phyloP scores from a whole-genome alignment of 2,888 invertebrate genomes.

The Cactoblastis cactorum region DNA sequence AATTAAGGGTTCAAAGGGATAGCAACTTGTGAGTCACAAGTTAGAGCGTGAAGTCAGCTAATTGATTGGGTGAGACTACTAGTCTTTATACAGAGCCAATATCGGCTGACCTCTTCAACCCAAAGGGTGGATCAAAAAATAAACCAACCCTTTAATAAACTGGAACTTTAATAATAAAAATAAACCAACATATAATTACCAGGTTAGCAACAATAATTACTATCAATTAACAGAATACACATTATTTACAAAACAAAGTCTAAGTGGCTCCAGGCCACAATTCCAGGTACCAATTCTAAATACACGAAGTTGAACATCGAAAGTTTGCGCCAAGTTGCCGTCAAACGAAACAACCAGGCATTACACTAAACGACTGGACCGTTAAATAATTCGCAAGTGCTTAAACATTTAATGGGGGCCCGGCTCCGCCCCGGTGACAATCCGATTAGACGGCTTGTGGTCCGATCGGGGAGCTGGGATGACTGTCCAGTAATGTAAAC shows the following conservation, averaged over 20 bases:
- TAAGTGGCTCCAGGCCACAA: neutral
- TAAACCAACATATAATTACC: no score
- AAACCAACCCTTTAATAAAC: no score
- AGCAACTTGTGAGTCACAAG: no score
- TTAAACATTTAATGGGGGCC: conserved; percentile 26
- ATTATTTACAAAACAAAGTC: neutral
- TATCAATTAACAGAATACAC: no score
- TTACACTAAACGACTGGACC: conserved; percentile 36
- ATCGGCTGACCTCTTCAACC: no score
- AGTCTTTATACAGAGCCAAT: no score
- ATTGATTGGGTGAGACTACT: no score
- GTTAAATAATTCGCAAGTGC: conserved; percentile 43
- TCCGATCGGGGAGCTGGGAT: conserved; percentile 16
- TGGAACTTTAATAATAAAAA: no score
- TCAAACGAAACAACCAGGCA: conserved; percentile 38
- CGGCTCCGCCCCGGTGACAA: conserved; percentile 28
- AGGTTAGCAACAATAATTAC: no score
- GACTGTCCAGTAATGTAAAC: neutral
- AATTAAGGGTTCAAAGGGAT: no score
- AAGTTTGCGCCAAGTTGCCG: conserved; percentile 24
- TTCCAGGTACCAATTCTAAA: neutral
- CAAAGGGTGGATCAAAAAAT: no score
- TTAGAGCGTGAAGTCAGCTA: no score
- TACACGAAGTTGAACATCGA: neutral
- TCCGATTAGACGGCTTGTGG: conserved; percentile 47